Evolutionary conservation across 2,113 vertebrate genomes (phyloP).

Genomic region (Coturnix japonica): DNA sequence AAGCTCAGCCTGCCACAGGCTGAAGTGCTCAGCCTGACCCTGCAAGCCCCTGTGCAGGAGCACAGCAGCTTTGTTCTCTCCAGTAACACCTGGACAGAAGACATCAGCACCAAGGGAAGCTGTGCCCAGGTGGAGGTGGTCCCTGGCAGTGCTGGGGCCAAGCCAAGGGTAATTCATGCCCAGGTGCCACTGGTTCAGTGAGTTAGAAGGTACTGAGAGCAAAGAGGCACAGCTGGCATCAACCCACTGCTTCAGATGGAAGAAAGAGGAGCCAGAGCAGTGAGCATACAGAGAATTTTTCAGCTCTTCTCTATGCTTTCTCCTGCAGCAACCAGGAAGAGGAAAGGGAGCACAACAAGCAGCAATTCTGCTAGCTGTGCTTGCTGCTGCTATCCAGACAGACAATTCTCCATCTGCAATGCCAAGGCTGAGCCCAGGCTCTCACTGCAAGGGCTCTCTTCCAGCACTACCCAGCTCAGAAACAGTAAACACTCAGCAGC

Average conservation of each 20-base stretch:
- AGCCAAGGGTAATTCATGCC: not conserved
- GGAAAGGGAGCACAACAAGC: not conserved
- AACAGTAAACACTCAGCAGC: not conserved
- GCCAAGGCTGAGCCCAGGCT: not conserved
- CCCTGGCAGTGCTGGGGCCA: not conserved
- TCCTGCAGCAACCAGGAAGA: not conserved
- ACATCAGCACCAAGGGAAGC: not conserved
- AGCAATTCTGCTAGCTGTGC: not conserved
- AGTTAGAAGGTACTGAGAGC: not conserved
- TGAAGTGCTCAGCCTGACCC: not conserved
- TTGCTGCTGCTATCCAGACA: not conserved
- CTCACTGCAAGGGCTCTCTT: not conserved
- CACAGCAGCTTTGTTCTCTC: not conserved
- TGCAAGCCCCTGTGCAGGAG: not conserved
- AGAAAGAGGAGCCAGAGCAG: not conserved
- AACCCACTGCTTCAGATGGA: not conserved
- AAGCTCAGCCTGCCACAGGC: constrained; percentile 61
- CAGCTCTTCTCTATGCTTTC: not conserved
- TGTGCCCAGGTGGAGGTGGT: not conserved
- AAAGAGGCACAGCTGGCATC: not conserved
- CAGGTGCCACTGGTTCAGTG: not conserved
- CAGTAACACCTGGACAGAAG: not conserved
- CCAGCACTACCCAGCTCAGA: not conserved
- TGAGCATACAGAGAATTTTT: not conserved
- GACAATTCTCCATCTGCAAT: not conserved